Evolutionary conservation across 1,140 invertebrate genomes (phyloP).

Genomic region (Helicoverpa zea): DNA sequence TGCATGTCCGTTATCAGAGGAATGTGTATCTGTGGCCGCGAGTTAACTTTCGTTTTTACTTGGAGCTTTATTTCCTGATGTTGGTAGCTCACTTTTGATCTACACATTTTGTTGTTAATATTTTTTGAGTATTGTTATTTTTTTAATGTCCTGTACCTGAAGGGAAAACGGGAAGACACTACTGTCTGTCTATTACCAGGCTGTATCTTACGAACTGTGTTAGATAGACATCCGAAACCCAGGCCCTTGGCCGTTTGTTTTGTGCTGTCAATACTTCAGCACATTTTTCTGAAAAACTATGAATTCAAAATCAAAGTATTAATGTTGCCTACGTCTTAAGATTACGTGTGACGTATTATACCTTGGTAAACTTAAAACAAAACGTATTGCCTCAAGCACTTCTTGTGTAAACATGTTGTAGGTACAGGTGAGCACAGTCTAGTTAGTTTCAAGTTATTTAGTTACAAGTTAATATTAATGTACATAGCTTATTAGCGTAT

Average conservation of each 20-base stretch:
- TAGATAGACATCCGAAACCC: too few species aligned
- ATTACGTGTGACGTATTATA: conserved; percentile 32
- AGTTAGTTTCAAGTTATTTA: too few species aligned
- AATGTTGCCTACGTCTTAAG: background rate
- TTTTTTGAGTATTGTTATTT: background rate
- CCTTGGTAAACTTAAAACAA: background rate
- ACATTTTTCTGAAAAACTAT: too few species aligned
- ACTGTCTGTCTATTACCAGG: too few species aligned
- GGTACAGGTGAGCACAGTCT: background rate
- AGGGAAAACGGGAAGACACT: too few species aligned
- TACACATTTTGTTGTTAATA: background rate
- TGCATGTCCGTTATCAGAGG: conserved; percentile 16
- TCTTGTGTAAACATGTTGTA: conserved; percentile 20
- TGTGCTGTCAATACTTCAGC: too few species aligned
- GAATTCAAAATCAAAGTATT: too few species aligned
- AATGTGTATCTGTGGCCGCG: conserved; percentile 10
- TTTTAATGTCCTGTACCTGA: background rate
- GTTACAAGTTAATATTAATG: too few species aligned
- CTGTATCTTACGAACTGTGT: too few species aligned
- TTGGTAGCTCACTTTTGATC: background rate
- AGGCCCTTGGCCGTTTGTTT: too few species aligned
- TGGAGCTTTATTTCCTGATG: conserved; percentile 18
- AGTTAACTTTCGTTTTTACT: conserved; percentile 33
- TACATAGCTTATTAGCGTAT: too few species aligned
- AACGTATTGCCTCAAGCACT: background rate